Evolutionary conservation across 2,113 vertebrate species (phyloP), one percentile per base, ranked within the genome.

Genomic region (Siniperca chuatsi): DNA sequence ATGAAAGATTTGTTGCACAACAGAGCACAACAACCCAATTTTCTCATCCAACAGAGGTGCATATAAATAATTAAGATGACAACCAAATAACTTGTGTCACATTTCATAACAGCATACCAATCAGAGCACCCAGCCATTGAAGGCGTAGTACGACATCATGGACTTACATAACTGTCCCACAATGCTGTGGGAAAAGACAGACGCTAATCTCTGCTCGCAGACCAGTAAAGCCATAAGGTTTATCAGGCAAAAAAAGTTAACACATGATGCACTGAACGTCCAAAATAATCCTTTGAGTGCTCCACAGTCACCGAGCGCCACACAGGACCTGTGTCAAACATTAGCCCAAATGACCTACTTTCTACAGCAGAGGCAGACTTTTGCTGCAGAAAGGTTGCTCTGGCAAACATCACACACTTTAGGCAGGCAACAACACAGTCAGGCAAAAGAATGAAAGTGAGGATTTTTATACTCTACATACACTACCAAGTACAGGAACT

Each of bases 21-120:
- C 33, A 29, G 80, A 83, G 82, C 83, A 93, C 84, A 91, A 91
- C 88, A 92, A 88, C 91, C 86, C 79, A 79, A 87, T 90, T 92
- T 90, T 84, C 75, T 82, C 58, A 88, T 86, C 71, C 79, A 88
- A 81, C 81, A 88, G 85, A 88, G 83, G 85, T 88, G 71, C 18
- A 57, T 66, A 88, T 92, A 85, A 94, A 94, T 94, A 92, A 92
- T 94, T 91, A 84, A 93, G 76, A 86, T 58, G 85, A 92, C 86
- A 90, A 82, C 65, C 81, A 89, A 90, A 87, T 83, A 87, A 90
- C 85, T 85, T 78, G 86, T 88, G 88, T 90, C 89, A 85, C 90
- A 89, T 92, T 92, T 91, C 82, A 87, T 92, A 91, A 87, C 86
- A 13, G 71, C 18, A 8, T 57, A 67, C 72, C 60, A 67, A 83